A percentile compares a stretch with the other conserved stretches of the same genome.
Conservation (phyloP, 92 coral and sea anemone species). For the Phenganax stokvisi region DNA sequence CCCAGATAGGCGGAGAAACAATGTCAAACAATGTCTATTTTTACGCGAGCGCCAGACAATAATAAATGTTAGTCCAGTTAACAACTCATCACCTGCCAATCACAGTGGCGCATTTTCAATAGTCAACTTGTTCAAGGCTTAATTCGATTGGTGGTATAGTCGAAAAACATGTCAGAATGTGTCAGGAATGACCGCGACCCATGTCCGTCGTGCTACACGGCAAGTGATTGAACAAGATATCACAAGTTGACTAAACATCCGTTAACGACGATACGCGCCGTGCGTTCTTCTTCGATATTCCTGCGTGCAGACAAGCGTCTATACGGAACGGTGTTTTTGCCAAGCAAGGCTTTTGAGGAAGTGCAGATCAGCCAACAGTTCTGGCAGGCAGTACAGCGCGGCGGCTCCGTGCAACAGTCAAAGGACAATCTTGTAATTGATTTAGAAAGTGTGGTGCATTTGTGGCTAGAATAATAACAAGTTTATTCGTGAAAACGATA, state of each 20-base stretch:
- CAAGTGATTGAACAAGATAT: conserved; percentile 63
- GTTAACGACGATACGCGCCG: conserved; percentile 48
- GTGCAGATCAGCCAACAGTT: background rate
- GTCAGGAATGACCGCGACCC: conserved; percentile 94
- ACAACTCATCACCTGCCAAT: conserved; percentile 96
- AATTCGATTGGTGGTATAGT: conserved; percentile 96
- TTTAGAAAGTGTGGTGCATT: conserved; percentile 27
- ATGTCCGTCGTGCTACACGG: conserved; percentile 93
- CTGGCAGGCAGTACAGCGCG: background rate
- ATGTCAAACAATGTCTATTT: conserved; percentile 95
- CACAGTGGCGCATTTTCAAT: conserved; percentile 87
- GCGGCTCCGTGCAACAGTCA: conserved; percentile 8
- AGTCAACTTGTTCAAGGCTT: conserved; percentile 96
- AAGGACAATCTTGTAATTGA: conserved; percentile 37
- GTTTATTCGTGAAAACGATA: conserved; percentile 19
- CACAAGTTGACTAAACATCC: conserved; percentile 61
- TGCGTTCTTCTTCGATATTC: conserved; percentile 35
- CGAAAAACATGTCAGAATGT: conserved; percentile 85
- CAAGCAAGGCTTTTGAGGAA: background rate
- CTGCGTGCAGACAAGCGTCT: conserved; percentile 5
- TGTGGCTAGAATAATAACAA: conserved; percentile 35
- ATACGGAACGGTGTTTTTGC: conserved; percentile 4
- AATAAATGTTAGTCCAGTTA: conserved; percentile 99
- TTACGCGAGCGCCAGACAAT: conserved; percentile 97
- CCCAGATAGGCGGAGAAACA: conserved; percentile 97